Evolutionary conservation across 2,113 vertebrate species (phyloP).

Genomic region (Podarcis cretensis): DNA sequence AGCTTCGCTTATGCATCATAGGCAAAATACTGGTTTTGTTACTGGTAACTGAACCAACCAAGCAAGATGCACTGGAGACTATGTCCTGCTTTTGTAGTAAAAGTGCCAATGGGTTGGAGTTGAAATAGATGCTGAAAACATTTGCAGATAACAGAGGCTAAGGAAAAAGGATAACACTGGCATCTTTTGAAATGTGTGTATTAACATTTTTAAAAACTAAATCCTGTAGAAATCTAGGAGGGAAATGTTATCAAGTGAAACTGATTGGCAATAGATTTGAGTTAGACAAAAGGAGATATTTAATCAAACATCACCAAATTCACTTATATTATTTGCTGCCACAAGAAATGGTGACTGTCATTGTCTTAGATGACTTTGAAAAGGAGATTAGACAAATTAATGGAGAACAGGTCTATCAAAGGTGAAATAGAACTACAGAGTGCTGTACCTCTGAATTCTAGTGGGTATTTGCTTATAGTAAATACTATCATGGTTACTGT

Average conservation of each 20-base stretch:
- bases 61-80: neutral
- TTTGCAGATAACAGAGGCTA: neutral
- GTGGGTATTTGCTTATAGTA: neutral
- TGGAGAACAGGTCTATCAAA: neutral
- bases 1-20: slow-evolving; percentile 34
- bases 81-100: neutral
- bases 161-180: slow-evolving; percentile 24
- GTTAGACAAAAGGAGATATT: neutral
- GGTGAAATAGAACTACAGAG: neutral
- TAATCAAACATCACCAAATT: no score
- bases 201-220: slow-evolving; percentile 18
- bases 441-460: neutral
- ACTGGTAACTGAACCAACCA: neutral
- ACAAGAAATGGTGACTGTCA: neutral
- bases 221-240: slow-evolving; percentile 29
- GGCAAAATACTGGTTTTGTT: neutral
- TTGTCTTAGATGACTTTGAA: neutral
- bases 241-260: neutral
- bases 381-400: neutral
- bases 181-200: slow-evolving; percentile 29
- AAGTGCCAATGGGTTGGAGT: neutral
- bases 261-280: neutral
- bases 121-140: neutral
- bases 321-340: neutral
- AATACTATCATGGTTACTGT: neutral